phyloP scores from a whole-genome alignment of 2,113 vertebrate genomes.

The Myrmecobius fasciatus region DNA sequence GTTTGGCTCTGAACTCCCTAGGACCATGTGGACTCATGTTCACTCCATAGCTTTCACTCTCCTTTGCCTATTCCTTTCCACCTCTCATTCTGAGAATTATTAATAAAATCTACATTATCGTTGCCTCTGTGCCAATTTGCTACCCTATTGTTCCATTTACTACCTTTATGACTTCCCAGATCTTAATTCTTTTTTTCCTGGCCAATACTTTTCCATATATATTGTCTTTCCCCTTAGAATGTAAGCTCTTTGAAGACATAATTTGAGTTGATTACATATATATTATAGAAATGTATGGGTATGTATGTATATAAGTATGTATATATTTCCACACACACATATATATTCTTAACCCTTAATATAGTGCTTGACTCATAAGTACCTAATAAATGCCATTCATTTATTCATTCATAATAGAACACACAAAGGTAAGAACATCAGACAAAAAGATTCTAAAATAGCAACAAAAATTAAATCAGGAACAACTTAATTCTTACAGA shows the following conservation, averaged over 20 bases:
- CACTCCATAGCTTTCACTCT: not conserved
- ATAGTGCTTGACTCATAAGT: not conserved
- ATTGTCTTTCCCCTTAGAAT: not conserved
- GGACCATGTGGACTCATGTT: not conserved
- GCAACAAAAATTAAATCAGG: not conserved
- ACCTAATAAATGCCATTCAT: not conserved
- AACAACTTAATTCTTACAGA: not conserved
- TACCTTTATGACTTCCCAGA: not conserved
- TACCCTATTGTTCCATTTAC: not conserved
- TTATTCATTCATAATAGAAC: not conserved
- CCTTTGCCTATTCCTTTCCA: not conserved
- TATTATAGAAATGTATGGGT: no score
- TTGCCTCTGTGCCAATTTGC: not conserved
- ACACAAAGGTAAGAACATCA: not conserved
- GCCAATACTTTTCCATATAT: no score
- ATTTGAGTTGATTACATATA: not conserved
- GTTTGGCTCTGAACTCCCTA: not conserved
- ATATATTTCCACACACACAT: no score
- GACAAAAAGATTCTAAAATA: not conserved
- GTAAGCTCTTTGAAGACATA: not conserved
- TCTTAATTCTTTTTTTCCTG: not conserved
- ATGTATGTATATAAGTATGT: no score
- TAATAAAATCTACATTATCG: not conserved
- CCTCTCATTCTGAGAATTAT: not conserved
- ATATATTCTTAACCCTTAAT: not conserved